A percentile compares a stretch with the other conserved stretches of the same genome.
Conservation (phyloP, 2,888 invertebrate genomes). For the Adelognathus sp. region DNA sequence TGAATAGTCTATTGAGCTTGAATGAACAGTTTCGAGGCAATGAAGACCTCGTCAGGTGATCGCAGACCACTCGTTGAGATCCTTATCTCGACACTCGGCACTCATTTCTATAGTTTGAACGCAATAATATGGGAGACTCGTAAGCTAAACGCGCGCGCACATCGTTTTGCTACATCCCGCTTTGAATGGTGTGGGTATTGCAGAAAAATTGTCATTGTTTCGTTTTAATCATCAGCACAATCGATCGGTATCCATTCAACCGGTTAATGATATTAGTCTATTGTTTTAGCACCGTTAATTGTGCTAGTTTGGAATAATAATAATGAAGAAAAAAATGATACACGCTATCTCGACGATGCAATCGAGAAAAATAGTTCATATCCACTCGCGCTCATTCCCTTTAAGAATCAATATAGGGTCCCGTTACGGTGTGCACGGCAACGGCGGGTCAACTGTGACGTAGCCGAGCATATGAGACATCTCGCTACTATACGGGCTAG, state of each 20-base stretch:
- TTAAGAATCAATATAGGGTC: constrained; percentile 71
- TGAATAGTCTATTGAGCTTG: not conserved
- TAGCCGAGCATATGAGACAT: constrained; percentile 38
- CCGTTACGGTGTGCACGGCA: constrained; percentile 46
- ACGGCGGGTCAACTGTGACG: constrained; percentile 56
- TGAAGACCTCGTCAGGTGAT: not conserved
- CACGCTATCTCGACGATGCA: not conserved
- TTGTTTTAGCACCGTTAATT: not conserved
- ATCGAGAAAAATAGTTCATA: not conserved
- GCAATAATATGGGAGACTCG: not conserved
- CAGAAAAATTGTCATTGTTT: constrained; percentile 34
- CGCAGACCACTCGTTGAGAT: not conserved
- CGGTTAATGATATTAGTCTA: constrained; percentile 16
- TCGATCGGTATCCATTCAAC: constrained; percentile 24
- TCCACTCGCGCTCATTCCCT: constrained; percentile 60
- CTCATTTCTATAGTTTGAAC: not conserved
- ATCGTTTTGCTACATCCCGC: constrained; percentile 9
- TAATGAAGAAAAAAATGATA: not conserved
- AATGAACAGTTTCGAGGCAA: not conserved
- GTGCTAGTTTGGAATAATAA: not conserved
- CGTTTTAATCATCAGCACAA: constrained; percentile 1
- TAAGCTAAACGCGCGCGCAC: not conserved
- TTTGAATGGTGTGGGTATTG: constrained; percentile 22
- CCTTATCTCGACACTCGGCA: not conserved
- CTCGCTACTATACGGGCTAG: not conserved